A percentile compares a stretch with the other conserved stretches of the same genome.
Evolutionary conservation across 2,797 vertebrate genomes (phyloP).

Genomic region (Gadopsis marmoratus): DNA sequence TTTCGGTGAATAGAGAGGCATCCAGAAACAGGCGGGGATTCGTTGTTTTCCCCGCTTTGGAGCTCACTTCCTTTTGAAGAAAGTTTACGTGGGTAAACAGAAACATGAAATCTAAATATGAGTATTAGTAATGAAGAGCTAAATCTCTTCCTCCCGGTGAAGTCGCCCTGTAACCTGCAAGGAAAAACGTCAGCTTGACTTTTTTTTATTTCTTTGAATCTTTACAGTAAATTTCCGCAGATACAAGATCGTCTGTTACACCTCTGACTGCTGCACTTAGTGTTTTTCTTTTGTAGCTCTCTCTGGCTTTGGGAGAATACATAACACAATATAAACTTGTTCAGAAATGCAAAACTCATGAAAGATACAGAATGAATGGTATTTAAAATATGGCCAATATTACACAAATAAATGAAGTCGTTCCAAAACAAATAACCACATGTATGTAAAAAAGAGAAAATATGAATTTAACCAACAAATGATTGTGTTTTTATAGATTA

Average conservation of each 20-base stretch:
- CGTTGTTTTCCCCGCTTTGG: constrained; percentile 47
- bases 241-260: neutral
- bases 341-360: neutral
- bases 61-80: constrained; percentile 51
- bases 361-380: neutral
- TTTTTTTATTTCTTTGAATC: neutral
- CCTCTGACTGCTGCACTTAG: neutral
- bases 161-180: neutral
- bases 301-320: neutral
- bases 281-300: neutral
- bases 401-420: neutral
- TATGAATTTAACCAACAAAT: neutral
- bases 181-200: neutral
- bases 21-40: constrained; percentile 47
- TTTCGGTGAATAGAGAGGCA: constrained; percentile 60
- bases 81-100: constrained; percentile 47
- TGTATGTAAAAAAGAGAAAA: neutral
- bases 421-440: neutral
- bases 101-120: constrained; percentile 30
- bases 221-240: neutral
- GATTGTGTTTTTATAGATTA: neutral
- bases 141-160: neutral
- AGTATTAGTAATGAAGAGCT: constrained; percentile 9
- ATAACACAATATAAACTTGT: neutral
- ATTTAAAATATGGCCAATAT: neutral